Evolutionary conservation across 2,888 invertebrate genomes (phyloP), one percentile per base, ranked within the genome.

Genomic region (Tethea ocularis): DNA sequence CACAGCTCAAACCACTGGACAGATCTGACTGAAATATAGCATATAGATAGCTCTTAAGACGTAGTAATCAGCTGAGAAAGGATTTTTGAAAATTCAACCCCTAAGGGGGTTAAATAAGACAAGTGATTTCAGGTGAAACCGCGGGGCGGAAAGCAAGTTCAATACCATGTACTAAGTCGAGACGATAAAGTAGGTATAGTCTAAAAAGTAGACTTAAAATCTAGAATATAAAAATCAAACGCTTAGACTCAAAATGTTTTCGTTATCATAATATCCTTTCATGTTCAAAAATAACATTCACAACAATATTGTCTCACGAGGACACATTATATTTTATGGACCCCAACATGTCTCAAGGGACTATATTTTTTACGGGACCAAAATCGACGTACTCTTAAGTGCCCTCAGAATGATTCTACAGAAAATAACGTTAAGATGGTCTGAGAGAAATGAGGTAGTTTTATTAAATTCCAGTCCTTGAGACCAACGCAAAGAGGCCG

Each of bases 391-490:
- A 51, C 53, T 57, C 57, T 57, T 63, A 65, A 68, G 64, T 61
- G 58, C 51, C 58, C 38, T 46, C 23, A 51, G 36, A 58, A 38
- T 54, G 51, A 61, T 58, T 57, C 57, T 52, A 58, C 59, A 67
- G 56, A 67, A 68, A 71, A 68, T 70, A 63, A 67, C 56, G 61
- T 64, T 58, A 62, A 59, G 60, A 38, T 61, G 59, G 62, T 60
- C 26, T 52, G 38, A 62, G 56, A 20, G 52, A 61, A 61, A 54
- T 56, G 57, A 59, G 29, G 62, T 63, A 61, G 55, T 63, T 67
- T 64, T 67, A 72, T 71, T 67, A 71, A 67, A 72, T 72, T 73
- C 64, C 58, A 11, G 46, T 29, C 55, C 36, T 33, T 29, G 51
- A 57, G 38, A 38, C n/a, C 38, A 29, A 69, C 58, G 61, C 63